Conservation (phyloP, 2,113 vertebrate genomes). For the Python bivittatus region DNA sequence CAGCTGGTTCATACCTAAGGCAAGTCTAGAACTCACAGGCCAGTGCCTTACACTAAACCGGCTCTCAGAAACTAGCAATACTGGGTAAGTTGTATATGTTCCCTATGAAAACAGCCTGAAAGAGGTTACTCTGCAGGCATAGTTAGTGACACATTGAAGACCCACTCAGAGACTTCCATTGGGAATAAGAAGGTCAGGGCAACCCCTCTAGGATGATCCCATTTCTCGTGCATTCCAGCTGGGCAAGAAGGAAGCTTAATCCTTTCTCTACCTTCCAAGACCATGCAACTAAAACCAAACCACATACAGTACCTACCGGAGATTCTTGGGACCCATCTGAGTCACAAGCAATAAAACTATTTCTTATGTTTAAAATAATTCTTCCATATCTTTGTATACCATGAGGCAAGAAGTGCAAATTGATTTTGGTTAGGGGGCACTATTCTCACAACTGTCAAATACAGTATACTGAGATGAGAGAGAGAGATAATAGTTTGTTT, state of each 20-base stretch:
- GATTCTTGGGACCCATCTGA: not conserved
- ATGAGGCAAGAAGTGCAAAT: not conserved
- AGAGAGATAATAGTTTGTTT: too few species aligned
- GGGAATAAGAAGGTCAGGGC: not conserved
- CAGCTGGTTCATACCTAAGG: not conserved
- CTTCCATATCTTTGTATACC: not conserved
- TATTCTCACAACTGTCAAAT: not conserved
- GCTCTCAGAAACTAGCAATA: not conserved
- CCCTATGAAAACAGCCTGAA: not conserved
- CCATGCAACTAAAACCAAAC: not conserved
- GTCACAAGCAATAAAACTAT: not conserved
- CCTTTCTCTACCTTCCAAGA: not conserved
- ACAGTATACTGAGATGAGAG: not conserved
- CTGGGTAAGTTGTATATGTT: too few species aligned
- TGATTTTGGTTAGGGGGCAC: not conserved
- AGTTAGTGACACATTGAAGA: not conserved
- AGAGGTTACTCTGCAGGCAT: not conserved
- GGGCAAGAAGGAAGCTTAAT: not conserved
- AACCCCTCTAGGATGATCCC: not conserved
- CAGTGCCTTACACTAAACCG: not conserved
- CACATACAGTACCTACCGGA: not conserved
- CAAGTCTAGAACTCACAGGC: not conserved
- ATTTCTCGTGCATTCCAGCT: not conserved
- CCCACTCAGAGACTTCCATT: not conserved
- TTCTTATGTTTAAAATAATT: not conserved